phyloP scores from a whole-genome alignment of 2,888 invertebrate genomes.

The Parasteatoda lunata region DNA sequence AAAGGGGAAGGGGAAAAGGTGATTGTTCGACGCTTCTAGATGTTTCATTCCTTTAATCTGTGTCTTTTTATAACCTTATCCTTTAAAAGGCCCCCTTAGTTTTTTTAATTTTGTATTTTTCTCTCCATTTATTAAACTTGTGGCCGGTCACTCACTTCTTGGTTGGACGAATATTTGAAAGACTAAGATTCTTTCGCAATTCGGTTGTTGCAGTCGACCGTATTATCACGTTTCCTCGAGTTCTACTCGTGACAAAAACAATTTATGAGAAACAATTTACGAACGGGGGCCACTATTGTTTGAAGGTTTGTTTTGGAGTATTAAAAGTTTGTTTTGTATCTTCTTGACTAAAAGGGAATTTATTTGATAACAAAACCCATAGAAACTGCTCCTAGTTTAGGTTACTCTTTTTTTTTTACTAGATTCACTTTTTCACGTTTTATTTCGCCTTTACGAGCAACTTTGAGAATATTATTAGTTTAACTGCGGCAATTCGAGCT shows the following conservation, averaged over 20 bases:
- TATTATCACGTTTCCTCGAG: slow-evolving; percentile 28
- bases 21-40: slow-evolving; percentile 1
- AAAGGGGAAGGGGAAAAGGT: neutral
- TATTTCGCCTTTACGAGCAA: too few species aligned
- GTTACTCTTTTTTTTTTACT: too few species aligned
- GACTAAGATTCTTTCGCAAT: slow-evolving; percentile 32
- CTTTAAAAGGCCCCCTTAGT: slow-evolving; percentile 33
- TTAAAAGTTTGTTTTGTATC: slow-evolving; percentile 6
- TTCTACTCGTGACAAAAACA: slow-evolving; percentile 16
- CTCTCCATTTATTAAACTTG: slow-evolving; percentile 9
- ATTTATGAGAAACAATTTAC: slow-evolving; percentile 2
- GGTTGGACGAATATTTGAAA: slow-evolving; percentile 22
- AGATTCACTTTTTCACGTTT: too few species aligned
- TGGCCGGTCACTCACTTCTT: slow-evolving; percentile 58
- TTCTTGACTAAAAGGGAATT: neutral
- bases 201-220: slow-evolving; percentile 27
- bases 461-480: too few species aligned
- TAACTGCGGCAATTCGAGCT: too few species aligned
- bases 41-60: slow-evolving; percentile 8
- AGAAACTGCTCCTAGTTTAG: too few species aligned
- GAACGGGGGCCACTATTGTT: neutral
- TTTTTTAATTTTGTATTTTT: too few species aligned
- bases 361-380: neutral
- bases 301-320: neutral
- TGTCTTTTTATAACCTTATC: slow-evolving; percentile 17